Percentiles rank a stretch among this genome's conserved stretches.
These are phyloP conservation scores for Sebastes iracundus DNA, from an alignment of 2,797 vertebrate genomes.

Conservation along the genomic window DNA sequence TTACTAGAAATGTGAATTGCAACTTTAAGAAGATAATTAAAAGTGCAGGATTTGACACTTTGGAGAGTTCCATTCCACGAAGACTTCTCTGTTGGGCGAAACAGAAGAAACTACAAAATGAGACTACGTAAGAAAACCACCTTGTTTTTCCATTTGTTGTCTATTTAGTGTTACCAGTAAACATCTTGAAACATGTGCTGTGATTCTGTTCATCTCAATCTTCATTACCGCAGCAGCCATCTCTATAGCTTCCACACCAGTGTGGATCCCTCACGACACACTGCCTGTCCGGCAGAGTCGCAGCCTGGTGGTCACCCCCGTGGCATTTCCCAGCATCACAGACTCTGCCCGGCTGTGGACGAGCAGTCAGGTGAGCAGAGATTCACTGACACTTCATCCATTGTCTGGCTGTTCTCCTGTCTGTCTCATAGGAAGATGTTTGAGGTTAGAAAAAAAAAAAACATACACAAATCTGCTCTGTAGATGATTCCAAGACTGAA, in stretches of 20 bases:
- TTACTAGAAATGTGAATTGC: background rate
- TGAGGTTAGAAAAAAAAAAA: background rate
- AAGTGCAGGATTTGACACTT: background rate
- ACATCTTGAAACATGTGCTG: background rate
- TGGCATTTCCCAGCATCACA: slow-evolving; percentile 69
- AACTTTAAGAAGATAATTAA: background rate
- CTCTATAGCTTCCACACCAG: slow-evolving; percentile 64
- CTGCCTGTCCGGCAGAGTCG: slow-evolving; percentile 36
- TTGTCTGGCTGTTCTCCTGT: background rate
- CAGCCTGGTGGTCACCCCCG: slow-evolving; percentile 51
- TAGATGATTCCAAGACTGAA: slow-evolving; percentile 75
- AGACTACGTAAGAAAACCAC: slow-evolving; percentile 71
- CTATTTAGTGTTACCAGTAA: background rate
- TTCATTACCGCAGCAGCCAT: slow-evolving; percentile 63
- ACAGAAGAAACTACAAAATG: slow-evolving; percentile 55
- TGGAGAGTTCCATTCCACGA: background rate
- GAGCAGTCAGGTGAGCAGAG: slow-evolving; percentile 66
- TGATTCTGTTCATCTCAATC: slow-evolving; percentile 11
- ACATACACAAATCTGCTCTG: background rate
- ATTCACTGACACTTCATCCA: background rate
- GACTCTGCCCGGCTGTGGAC: slow-evolving; percentile 44
- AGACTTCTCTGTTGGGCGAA: background rate
- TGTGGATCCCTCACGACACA: slow-evolving; percentile 36
- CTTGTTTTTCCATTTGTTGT: background rate
- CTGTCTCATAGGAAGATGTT: background rate